phyloP scores from a whole-genome alignment of 2,888 invertebrate species.

The Brachyptera putata region DNA sequence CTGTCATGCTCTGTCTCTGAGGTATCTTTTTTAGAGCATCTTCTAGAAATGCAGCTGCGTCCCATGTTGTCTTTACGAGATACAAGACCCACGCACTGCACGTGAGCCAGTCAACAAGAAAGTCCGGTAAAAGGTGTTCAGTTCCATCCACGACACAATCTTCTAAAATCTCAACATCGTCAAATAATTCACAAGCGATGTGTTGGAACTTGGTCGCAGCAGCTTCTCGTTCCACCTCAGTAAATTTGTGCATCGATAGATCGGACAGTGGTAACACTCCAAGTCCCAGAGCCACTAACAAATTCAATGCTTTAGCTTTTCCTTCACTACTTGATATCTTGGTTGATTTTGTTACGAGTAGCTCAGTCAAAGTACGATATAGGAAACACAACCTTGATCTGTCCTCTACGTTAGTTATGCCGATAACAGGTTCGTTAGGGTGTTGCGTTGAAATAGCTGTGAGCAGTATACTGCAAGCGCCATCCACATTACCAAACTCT shows the following conservation, averaged over 20 bases:
- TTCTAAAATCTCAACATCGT: slow-evolving; percentile 25
- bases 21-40: slow-evolving; percentile 37
- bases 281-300: background rate
- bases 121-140: slow-evolving; percentile 50
- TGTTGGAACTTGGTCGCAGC: slow-evolving; percentile 42
- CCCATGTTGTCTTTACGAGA: slow-evolving; percentile 42
- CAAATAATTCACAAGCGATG: slow-evolving; percentile 39
- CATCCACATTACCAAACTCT: slow-evolving; percentile 49
- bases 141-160: slow-evolving; percentile 33
- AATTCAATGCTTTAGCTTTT: slow-evolving; percentile 3
- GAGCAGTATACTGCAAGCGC: slow-evolving; percentile 39
- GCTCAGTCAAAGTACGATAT: slow-evolving; percentile 30
- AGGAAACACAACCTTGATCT: slow-evolving; percentile 26
- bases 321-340: too few relatives aligned
- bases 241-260: slow-evolving; percentile 28
- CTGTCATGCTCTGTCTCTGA: background rate
- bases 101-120: slow-evolving; percentile 50
- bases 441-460: slow-evolving; percentile 21
- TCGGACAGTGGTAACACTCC: background rate
- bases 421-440: slow-evolving; percentile 3
- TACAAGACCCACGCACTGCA: slow-evolving; percentile 53
- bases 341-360: slow-evolving; percentile 25
- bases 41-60: slow-evolving; percentile 43
- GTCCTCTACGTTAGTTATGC: background rate
- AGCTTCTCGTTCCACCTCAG: slow-evolving; percentile 39